Base-by-base conservation (phyloP, 2,797 vertebrate species). In the Anomalospiza imberbis region DNA sequence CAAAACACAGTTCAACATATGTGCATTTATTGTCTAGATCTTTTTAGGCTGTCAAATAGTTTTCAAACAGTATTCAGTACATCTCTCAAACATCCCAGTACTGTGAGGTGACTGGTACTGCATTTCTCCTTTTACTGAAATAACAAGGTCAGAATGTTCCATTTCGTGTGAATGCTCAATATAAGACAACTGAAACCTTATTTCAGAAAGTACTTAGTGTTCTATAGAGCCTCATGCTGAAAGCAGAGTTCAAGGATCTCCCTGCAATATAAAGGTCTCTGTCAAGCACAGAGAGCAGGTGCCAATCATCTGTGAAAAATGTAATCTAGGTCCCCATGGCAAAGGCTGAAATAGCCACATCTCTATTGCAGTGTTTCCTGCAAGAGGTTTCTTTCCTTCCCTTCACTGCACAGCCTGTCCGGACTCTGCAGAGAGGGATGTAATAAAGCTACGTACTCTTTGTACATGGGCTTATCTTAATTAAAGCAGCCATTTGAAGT, bases 171-270 rank as follows among this genome's bases (percentile, higher is more conserved):
- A 42, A 60, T 85, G 55, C 25, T 86, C 70, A 68, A 32, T 84
- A 62, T 51, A 90, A 68, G 36, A 72, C 28, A 65, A 90, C 58
- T 62, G 60, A 78, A 92, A 84, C 67, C 47, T 78, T 78, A 88
- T 91, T 94, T 96, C 88, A 81, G 54, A 92, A 78, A 87, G 67
- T 51, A 87, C 60, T 95, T 78, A 88, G n/a, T 4, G n/a, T 81
- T 72, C 77, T 68, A 58, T 48, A 54, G 67, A 92, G 60, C 50
- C 61, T 73, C 18, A 3, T 24, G 19, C 67, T 47, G 75, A 94
- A 88, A 94, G 63, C 50, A 65, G 13, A 76, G 57, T 68, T 82
- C 75, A 87, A 28, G 45, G 72, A 74, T 78, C 51, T 36, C 57
- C 70, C 40, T 76, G 88, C 75, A 92, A 76, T 89, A 89, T 91